These are phyloP conservation scores for Melanophora roralis DNA, from an alignment of 2,888 invertebrate genomes.

Conservation along the genomic window DNA sequence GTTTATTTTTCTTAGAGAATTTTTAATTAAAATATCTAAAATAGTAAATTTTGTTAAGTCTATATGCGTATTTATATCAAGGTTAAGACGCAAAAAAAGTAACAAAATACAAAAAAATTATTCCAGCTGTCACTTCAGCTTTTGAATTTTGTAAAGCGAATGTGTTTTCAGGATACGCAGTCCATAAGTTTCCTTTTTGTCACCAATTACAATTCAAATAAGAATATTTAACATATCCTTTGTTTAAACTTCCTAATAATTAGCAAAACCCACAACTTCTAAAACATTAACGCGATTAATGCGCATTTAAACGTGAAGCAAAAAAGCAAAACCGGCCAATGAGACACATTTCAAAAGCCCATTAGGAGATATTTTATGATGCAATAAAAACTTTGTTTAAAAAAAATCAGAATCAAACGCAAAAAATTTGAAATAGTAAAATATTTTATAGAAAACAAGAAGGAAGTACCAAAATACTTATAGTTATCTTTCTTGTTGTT, in stretches of 20 bases:
- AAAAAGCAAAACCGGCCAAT: background rate
- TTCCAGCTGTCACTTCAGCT: no score
- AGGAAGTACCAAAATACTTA: background rate
- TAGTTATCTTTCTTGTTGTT: background rate
- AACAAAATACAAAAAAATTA: no score
- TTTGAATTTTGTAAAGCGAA: no score
- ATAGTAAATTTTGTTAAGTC: no score
- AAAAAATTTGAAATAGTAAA: slow-evolving; percentile 3
- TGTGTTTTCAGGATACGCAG: no score
- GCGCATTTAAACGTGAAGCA: background rate
- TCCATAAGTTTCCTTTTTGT: no score
- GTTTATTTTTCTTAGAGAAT: no score
- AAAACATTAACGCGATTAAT: background rate
- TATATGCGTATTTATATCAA: no score
- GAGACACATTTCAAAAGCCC: slow-evolving; percentile 11
- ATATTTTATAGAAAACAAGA: background rate
- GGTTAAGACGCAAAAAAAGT: no score
- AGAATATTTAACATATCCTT: no score
- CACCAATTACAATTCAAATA: no score
- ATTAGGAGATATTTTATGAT: slow-evolving; percentile 20
- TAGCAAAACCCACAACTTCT: background rate
- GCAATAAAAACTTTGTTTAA: background rate
- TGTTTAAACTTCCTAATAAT: background rate
- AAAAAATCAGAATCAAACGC: background rate
- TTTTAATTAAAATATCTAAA: no score